Percentiles rank a stretch among this genome's conserved stretches.
Conservation (phyloP, 2,888 invertebrate species). For the Ariolimax columbianus region DNA sequence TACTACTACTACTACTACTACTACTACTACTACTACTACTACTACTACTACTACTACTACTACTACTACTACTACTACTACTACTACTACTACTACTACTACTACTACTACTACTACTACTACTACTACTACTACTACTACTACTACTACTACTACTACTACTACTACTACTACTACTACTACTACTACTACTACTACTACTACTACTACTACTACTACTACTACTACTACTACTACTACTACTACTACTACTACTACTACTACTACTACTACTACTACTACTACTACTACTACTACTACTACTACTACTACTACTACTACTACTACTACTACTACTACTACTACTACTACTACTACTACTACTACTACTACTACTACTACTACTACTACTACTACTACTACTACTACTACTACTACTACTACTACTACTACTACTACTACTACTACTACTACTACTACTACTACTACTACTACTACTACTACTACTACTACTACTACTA, state of each 20-base stretch:
- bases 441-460: conserved; percentile 25
- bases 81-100: conserved; percentile 25
- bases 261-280: conserved; percentile 30
- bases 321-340: neutral
- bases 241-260: conserved; percentile 25
- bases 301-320: conserved; percentile 28
- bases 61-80: conserved; percentile 1
- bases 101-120: conserved; percentile 30
- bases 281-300: conserved; percentile 31
- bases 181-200: conserved; percentile 21
- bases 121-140: conserved; percentile 25
- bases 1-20: neutral
- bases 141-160: conserved; percentile 22
- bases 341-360: conserved; percentile 6
- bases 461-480: conserved; percentile 12
- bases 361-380: conserved; percentile 24
- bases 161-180: conserved; percentile 24
- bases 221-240: conserved; percentile 27
- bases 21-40: conserved; percentile 4
- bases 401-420: conserved; percentile 8
- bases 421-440: conserved; percentile 27
- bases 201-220: conserved; percentile 28
- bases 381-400: conserved; percentile 25
- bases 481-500: conserved; percentile 18
- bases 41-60: conserved; percentile 27